Conservation (phyloP, 92 coral and sea anemone species). For the Palythoa grandiflora region DNA sequence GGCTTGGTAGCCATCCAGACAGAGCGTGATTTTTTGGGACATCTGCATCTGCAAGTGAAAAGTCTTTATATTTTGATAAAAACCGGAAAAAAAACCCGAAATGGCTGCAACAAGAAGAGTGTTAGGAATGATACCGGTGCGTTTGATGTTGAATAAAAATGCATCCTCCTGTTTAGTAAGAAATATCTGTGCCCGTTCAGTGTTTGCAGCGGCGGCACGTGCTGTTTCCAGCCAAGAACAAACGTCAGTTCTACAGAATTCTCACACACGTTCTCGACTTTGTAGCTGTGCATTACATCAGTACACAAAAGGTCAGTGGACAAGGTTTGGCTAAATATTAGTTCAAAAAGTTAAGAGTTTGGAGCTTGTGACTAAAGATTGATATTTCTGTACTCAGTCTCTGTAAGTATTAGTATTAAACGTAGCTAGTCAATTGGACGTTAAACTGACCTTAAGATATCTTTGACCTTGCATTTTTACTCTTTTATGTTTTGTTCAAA, state of each 20-base stretch:
- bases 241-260: conserved; percentile 29
- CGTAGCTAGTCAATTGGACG: too few species aligned
- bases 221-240: conserved; percentile 76
- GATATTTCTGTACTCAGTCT: too few species aligned
- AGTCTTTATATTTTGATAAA: not conserved
- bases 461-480: too few species aligned
- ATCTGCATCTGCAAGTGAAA: not conserved
- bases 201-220: conserved; percentile 80
- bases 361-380: not conserved
- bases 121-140: conserved; percentile 17
- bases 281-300: conserved; percentile 92
- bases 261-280: conserved; percentile 80
- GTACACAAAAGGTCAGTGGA: conserved; percentile 83
- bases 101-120: conserved; percentile 37
- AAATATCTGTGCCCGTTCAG: conserved; percentile 53
- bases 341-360: not conserved
- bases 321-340: not conserved
- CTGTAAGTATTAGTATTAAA: too few species aligned
- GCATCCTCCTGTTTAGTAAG: conserved; percentile 42
- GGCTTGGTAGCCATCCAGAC: not conserved
- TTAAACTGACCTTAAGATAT: too few species aligned
- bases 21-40: not conserved
- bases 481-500: too few species aligned
- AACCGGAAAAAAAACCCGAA: not conserved
- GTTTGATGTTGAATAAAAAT: conserved; percentile 49